Evolutionary conservation across 2,797 vertebrate genomes (phyloP).

Genomic region (Artibeus jamaicensis): DNA sequence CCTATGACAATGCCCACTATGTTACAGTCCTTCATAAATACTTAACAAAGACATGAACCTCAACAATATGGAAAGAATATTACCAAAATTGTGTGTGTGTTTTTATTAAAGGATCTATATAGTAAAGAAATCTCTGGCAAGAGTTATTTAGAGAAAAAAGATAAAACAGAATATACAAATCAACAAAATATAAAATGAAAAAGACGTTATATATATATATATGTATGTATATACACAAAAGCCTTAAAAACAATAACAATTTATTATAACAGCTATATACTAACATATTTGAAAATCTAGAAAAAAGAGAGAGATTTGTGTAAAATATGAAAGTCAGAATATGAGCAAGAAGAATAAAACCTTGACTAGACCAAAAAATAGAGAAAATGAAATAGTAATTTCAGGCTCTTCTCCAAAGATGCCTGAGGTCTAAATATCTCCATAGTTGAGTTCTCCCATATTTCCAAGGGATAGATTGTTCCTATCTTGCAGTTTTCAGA

Average conservation of each 20-base stretch:
- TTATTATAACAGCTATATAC: neutral
- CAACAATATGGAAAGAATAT: neutral
- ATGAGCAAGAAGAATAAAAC: neutral
- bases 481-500: neutral
- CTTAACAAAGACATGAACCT: neutral
- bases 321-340: neutral
- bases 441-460: neutral
- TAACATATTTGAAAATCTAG: neutral
- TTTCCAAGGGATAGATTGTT: neutral
- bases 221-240: neutral
- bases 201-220: neutral
- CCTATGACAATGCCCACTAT: neutral
- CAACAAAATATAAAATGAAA: neutral
- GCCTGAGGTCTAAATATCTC: neutral
- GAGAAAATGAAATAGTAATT: constrained; percentile 27
- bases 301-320: neutral
- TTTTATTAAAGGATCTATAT: neutral
- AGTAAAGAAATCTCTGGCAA: neutral
- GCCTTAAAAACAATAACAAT: neutral
- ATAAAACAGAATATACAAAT: neutral
- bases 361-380: neutral
- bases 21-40: neutral
- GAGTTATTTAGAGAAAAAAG: neutral
- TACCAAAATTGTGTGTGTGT: neutral
- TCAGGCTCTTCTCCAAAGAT: neutral